Conservation (phyloP, 1,140 invertebrate genomes). For the Achatina immaculata region DNA sequence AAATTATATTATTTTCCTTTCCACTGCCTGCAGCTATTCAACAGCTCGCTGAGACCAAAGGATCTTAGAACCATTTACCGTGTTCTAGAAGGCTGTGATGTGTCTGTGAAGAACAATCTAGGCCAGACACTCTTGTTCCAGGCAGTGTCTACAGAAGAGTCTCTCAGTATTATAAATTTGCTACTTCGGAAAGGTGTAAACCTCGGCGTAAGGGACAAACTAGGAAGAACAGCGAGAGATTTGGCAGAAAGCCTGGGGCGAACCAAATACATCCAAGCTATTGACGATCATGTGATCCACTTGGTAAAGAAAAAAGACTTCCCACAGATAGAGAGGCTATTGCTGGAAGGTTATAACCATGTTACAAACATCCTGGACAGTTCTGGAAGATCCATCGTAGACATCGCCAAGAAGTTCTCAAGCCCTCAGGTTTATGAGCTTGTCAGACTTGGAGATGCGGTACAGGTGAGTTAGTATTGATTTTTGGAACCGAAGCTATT, state of each 20-base stretch:
- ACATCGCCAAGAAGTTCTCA: conserved; percentile 41
- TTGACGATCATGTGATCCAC: conserved; percentile 42
- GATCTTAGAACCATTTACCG: conserved; percentile 37
- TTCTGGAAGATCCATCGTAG: conserved; percentile 26
- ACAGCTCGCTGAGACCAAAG: conserved; percentile 32
- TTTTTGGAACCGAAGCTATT: too few species aligned
- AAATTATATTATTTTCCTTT: background rate
- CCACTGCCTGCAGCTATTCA: conserved; percentile 31
- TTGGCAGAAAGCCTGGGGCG: conserved; percentile 29
- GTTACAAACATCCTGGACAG: conserved; percentile 39
- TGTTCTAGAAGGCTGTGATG: conserved; percentile 36
- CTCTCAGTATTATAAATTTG: conserved; percentile 25
- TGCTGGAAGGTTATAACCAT: conserved; percentile 41
- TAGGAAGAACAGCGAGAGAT: conserved; percentile 44
- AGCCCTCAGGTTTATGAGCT: conserved; percentile 40
- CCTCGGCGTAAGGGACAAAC: conserved; percentile 40
- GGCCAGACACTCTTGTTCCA: conserved; percentile 45
- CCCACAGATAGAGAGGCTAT: conserved; percentile 38
- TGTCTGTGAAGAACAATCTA: conserved; percentile 23
- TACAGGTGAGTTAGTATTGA: conserved; percentile 39
- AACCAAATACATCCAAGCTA: conserved; percentile 27
- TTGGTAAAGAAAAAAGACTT: conserved; percentile 44
- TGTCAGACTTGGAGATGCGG: conserved; percentile 29
- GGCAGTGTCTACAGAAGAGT: conserved; percentile 38
- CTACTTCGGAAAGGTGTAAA: conserved; percentile 36